These are phyloP conservation scores for Gymnogyps californianus DNA, from an alignment of 2,113 vertebrate genomes.

Conservation along the genomic window DNA sequence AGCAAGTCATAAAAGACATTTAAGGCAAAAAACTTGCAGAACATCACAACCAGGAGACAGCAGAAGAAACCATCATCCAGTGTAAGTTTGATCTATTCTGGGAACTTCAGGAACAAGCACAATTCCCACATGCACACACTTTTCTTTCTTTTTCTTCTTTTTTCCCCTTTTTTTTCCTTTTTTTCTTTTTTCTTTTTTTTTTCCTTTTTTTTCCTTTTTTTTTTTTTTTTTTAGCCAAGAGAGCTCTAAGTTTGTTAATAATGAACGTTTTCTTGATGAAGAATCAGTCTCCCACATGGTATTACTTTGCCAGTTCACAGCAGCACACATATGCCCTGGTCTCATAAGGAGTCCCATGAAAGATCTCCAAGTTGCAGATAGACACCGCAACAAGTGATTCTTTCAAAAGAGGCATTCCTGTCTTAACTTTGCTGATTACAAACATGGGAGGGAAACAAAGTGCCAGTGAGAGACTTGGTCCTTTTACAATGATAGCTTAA, in stretches of 20 bases:
- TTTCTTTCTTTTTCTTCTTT: background rate
- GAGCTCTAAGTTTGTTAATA: background rate
- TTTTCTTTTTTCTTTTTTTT: background rate
- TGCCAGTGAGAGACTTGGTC: background rate
- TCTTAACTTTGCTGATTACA: background rate
- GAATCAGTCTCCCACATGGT: background rate
- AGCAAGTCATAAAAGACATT: background rate
- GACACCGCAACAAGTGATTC: background rate
- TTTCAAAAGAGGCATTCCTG: background rate
- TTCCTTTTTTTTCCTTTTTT: background rate
- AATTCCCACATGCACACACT: background rate
- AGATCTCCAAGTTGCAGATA: background rate
- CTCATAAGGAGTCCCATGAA: background rate
- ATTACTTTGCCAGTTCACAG: background rate
- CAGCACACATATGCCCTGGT: background rate
- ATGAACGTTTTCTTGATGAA: background rate
- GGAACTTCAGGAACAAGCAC: background rate
- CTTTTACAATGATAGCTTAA: background rate
- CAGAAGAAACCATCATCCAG: background rate
- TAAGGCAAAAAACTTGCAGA: background rate
- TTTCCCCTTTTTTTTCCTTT: too few species aligned
- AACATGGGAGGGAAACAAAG: background rate
- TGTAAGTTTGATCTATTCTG: background rate
- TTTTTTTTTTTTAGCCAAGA: background rate
- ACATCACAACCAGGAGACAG: background rate